These are phyloP conservation scores for Jacana jacana DNA, from an alignment of 2,113 vertebrate species.

Conservation along the genomic window DNA sequence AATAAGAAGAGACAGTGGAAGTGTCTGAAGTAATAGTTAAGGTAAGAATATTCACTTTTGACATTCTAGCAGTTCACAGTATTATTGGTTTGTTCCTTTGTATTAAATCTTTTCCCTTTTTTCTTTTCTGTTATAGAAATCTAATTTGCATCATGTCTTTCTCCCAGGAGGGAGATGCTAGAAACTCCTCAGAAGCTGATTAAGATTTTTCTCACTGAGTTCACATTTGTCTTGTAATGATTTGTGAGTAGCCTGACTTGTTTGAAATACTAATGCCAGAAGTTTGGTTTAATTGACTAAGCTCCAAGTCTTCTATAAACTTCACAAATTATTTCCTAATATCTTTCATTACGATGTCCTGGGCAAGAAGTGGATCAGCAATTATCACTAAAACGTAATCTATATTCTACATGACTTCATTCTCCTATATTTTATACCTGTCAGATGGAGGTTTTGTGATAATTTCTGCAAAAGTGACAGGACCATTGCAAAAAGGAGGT, in stretches of 20 bases:
- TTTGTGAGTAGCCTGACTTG: not conserved
- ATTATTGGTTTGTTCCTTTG: not conserved
- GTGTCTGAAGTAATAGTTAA: not conserved
- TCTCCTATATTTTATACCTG: not conserved
- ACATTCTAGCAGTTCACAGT: not conserved
- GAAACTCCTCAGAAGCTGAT: slow-evolving; percentile 12
- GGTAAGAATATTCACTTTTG: not conserved
- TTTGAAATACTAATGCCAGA: slow-evolving; percentile 36
- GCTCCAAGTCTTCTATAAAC: not conserved
- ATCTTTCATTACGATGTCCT: not conserved
- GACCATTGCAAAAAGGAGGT: not conserved
- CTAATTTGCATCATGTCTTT: slow-evolving; percentile 5
- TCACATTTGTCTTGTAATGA: slow-evolving; percentile 18
- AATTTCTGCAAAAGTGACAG: not conserved
- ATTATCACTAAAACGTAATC: not conserved
- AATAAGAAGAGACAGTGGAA: not conserved
- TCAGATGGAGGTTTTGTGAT: not conserved
- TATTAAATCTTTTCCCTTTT: not conserved
- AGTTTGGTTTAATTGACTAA: not conserved
- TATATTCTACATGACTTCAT: not conserved
- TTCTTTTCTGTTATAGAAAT: not conserved
- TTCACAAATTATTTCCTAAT: not conserved
- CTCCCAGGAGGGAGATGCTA: not conserved
- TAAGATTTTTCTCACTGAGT: slow-evolving; percentile 34
- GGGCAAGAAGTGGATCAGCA: not conserved